phyloP scores from a whole-genome alignment of 1,140 invertebrate species.

The Plutomurus gul region DNA sequence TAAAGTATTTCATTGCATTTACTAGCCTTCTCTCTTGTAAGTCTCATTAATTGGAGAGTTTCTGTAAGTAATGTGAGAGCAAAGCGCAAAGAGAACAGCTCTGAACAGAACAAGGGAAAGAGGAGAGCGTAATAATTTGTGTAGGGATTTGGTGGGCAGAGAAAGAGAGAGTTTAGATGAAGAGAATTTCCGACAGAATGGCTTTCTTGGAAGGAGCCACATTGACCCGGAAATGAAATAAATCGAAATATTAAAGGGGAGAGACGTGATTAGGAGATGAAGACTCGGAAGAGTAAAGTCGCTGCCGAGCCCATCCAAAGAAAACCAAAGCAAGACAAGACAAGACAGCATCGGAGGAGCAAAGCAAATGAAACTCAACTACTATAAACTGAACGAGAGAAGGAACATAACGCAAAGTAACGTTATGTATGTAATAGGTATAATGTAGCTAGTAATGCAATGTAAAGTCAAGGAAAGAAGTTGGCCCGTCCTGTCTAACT shows the following conservation, averaged over 20 bases:
- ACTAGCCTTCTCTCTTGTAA: background rate
- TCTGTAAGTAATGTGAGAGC: slow-evolving; percentile 3
- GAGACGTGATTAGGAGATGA: slow-evolving; percentile 31
- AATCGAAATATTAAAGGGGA: slow-evolving; percentile 33
- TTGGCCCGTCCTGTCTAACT: background rate
- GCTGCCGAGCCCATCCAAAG: background rate
- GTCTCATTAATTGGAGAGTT: slow-evolving; percentile 33
- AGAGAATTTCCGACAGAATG: slow-evolving; percentile 28
- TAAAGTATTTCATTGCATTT: slow-evolving; percentile 3
- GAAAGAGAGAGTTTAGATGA: slow-evolving; percentile 21
- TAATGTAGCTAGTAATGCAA: too few relatives aligned
- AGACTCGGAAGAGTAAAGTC: background rate
- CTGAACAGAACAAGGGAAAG: slow-evolving; percentile 11
- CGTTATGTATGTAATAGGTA: slow-evolving; percentile 3
- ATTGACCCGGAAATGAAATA: slow-evolving; percentile 20
- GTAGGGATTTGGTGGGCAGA: slow-evolving; percentile 28
- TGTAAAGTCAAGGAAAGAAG: background rate
- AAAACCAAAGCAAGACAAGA: background rate
- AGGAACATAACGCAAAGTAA: background rate
- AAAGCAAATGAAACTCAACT: background rate
- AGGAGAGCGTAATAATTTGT: slow-evolving; percentile 22
- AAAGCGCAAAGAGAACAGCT: background rate
- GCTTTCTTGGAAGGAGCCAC: slow-evolving; percentile 11
- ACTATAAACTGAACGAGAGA: too few relatives aligned
- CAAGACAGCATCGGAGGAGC: background rate